Evolutionary conservation across 1,140 invertebrate genomes (phyloP), one percentile per base, ranked within the genome.

Genomic region (Heterodera schachtii): DNA sequence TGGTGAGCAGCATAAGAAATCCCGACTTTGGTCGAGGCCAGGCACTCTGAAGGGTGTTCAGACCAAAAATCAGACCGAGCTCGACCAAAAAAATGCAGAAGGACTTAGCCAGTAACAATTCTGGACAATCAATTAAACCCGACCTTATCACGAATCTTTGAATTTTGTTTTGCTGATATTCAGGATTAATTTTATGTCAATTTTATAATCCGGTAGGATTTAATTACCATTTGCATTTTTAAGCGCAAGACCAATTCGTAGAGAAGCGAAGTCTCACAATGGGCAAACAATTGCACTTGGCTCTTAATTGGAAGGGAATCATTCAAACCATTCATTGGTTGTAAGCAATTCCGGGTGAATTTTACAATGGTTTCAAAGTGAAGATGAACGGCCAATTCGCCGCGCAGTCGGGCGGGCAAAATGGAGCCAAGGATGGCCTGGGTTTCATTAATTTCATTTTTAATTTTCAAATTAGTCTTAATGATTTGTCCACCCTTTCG

Each of bases 221-320:
- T 13, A 16, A 66, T 44, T 46, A 84, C 77, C 86, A 85, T 85
- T 43, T 85, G 86, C 84, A 87, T 87, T 67, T 74, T 93, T 8
- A 97, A 91, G 90, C 96, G 96, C 0, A 97, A 91, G 4, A 97
- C 96, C 19, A 98, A 91, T 82, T 97, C 95, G 84, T 96, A 94
- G 60, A 98, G 91, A 1, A 98, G 91, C 6, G 95, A 95, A 0
- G 95, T 94, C 87, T 98, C 96, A 87, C 95, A 96, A 90, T 97
- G 95, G 79, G 67, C 16, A 41, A 82, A 73, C 47, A 82, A 46
- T 16, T 87, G 16, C 74, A 98, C 95, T 91, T 95, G 93, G 82
- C 94, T 93, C 74, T 98, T 31, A 31, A 31, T 31, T 31, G 31
- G 90, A 3, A 8, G 49, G 11, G 90, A 3, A 95, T 97, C 46